Evolutionary conservation across 2,113 vertebrate species (phyloP).

Genomic region (Loxodonta africana): DNA sequence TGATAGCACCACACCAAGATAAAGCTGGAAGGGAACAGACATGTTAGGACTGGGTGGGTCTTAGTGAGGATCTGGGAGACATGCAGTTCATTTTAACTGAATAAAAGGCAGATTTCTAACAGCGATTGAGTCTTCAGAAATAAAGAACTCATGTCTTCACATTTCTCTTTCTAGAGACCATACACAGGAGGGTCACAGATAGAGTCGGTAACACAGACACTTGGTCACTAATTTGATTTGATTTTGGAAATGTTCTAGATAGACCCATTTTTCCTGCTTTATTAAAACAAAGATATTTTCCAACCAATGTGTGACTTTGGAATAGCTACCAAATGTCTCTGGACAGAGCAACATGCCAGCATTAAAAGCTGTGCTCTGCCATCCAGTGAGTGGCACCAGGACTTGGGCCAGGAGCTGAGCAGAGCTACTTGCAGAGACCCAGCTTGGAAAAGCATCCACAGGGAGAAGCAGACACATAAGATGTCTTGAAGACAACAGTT

Average conservation of each 20-base stretch:
- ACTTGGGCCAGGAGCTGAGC: neutral
- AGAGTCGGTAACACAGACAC: neutral
- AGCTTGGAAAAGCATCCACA: neutral
- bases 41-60: rapidly evolving
- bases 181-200: rapidly evolving
- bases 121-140: neutral
- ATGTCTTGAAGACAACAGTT: rapidly evolving
- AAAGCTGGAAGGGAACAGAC: conserved; percentile 89
- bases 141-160: rapidly evolving
- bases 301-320: neutral
- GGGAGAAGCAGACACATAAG: neutral
- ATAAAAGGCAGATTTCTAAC: neutral
- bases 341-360: neutral
- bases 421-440: neutral
- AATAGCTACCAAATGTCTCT: neutral
- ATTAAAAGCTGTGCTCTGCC: neutral
- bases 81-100: neutral
- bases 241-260: neutral
- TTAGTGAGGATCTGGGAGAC: rapidly evolving
- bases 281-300: neutral
- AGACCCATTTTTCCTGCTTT: neutral
- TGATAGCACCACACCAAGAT: conserved; percentile 95
- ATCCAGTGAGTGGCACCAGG: neutral
- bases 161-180: neutral
- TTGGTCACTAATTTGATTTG: neutral